Evolutionary conservation across 2,888 invertebrate genomes (phyloP).

Genomic region (Parnassius orleans): DNA sequence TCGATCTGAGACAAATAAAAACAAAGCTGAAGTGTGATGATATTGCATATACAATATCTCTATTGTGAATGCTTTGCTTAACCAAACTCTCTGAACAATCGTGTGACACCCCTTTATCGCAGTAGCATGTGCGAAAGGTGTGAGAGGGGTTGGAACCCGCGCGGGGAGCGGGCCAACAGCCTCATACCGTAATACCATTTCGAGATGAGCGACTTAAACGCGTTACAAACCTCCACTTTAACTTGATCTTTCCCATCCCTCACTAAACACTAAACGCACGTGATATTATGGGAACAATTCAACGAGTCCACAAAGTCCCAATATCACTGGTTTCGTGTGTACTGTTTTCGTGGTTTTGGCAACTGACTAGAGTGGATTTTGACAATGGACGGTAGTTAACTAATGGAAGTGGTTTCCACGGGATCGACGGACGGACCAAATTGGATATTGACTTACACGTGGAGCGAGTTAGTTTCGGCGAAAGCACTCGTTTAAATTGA

Average conservation of each 20-base stretch:
- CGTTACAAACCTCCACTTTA: constrained; percentile 61
- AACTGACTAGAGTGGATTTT: constrained; percentile 67
- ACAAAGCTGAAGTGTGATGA: constrained; percentile 26
- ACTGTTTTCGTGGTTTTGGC: constrained; percentile 69
- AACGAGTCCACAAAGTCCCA: constrained; percentile 44
- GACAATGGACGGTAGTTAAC: constrained; percentile 70
- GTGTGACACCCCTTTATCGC: constrained; percentile 65
- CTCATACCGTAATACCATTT: constrained; percentile 75
- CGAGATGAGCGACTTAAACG: constrained; percentile 78
- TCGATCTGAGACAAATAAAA: not conserved
- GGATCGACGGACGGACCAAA: constrained; percentile 50
- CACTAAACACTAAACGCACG: constrained; percentile 31
- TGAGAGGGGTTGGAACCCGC: constrained; percentile 42
- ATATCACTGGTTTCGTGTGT: constrained; percentile 45
- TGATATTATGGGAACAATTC: constrained; percentile 39
- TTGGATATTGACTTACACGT: constrained; percentile 55
- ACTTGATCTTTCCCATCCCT: constrained; percentile 41
- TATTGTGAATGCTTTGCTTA: constrained; percentile 4
- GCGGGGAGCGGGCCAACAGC: constrained; percentile 44
- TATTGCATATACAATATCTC: not conserved
- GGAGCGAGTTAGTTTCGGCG: constrained; percentile 7
- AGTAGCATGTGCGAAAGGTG: constrained; percentile 55
- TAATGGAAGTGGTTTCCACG: constrained; percentile 62
- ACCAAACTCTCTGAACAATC: constrained; percentile 33
- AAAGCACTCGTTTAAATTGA: constrained; percentile 24